Evolutionary conservation across 2,797 vertebrate genomes (phyloP), one percentile per base, ranked within the genome.

Genomic region (Hypotaenidia philippensis): DNA sequence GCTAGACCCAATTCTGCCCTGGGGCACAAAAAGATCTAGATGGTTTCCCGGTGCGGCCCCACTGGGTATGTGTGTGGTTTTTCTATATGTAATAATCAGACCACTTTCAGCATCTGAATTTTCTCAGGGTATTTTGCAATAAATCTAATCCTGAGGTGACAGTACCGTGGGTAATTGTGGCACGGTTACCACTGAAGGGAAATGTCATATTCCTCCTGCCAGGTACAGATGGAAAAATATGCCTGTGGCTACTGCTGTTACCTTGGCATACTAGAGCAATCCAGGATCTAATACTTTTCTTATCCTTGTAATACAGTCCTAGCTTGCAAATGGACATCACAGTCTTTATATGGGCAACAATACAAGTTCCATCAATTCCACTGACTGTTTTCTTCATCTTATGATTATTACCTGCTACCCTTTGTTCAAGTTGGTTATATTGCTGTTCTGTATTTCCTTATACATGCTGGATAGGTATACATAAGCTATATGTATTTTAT

Each of bases 191-290:
- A 25, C 3, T 94, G 83, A 85, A 94, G 60, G 52, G 49, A 93
- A 77, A 92, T 78, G 60, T 91, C 76, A 49, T 75, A 69, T 86
- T 92, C 45, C 15, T 88, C 85, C 75, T 96, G 89, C 93, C 93
- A 94, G 66, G 85, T 97, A 40, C 96, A 94, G 89, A 94, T 94
- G 96, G 87, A 82, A 91, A 88, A 94, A 86, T 86, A 45, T 90
- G 93, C 94, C 94, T 84, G 83, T 94, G 91, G 93, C 89, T 96
- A 88, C 82, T 94, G 85, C 92, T 92, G 85, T 89, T 96, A 91
- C 63, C 59, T 95, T 96, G 95, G 83, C 94, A 84, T 40, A 70
- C 56, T 63, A 10, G 10, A 88, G 56, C 77, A 87, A 12, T 83
- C 23, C 5, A 3, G 55, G 31, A 91, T 89, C 72, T 93, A 56